These are phyloP conservation scores for Istiophorus platypterus DNA, from an alignment of 2,113 vertebrate species.

Conservation along the genomic window DNA sequence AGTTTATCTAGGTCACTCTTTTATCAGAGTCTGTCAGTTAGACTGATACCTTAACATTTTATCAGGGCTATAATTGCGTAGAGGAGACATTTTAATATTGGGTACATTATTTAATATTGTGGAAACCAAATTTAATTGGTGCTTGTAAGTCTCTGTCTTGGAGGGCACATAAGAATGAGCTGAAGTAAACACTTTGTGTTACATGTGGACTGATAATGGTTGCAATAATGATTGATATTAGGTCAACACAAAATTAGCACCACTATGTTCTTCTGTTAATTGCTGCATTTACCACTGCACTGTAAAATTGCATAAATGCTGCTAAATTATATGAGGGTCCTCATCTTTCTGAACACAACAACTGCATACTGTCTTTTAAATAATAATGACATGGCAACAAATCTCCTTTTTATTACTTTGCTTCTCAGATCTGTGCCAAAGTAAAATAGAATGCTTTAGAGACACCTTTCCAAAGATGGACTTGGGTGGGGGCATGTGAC, in stretches of 20 bases:
- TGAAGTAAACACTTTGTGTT: constrained; percentile 22
- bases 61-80: constrained; percentile 25
- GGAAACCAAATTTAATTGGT: constrained; percentile 20
- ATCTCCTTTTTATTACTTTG: not conserved
- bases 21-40: constrained; percentile 24
- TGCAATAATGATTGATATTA: constrained; percentile 11
- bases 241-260: not conserved
- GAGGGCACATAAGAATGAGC: not conserved
- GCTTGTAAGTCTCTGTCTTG: not conserved
- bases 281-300: not conserved
- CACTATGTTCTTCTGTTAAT: not conserved
- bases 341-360: not conserved
- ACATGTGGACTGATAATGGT: constrained; percentile 5
- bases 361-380: not conserved
- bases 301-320: not conserved
- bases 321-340: not conserved
- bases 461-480: too few species aligned
- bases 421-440: not conserved
- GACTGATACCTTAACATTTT: constrained; percentile 10
- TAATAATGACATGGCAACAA: not conserved
- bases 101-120: constrained; percentile 16
- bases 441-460: not conserved
- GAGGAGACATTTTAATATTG: constrained; percentile 26
- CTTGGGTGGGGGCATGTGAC: too few species aligned
- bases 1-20: constrained; percentile 52